Evolutionary conservation across 2,113 vertebrate genomes (phyloP).

Genomic region (Isichthys henryi): DNA sequence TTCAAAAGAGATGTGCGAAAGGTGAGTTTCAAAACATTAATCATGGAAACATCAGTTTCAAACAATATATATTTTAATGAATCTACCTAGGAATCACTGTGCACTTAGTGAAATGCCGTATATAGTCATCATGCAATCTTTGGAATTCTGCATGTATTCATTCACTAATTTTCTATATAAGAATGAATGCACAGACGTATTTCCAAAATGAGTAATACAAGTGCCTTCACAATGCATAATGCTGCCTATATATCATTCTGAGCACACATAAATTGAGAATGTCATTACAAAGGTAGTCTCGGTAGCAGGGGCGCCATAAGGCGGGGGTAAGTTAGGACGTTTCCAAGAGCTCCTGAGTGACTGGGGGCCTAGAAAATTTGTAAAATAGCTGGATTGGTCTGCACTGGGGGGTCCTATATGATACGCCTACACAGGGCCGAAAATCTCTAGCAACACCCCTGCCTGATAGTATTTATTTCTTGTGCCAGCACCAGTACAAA

Average conservation of each 20-base stretch:
- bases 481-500: background rate
- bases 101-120: background rate
- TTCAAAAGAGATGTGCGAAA: background rate
- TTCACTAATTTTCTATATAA: background rate
- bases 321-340: background rate
- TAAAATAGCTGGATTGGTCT: too few species aligned
- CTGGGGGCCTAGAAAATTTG: too few species aligned
- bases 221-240: background rate
- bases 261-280: background rate
- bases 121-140: background rate
- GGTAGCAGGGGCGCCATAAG: too few species aligned
- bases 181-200: background rate
- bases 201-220: background rate
- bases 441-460: too few species aligned
- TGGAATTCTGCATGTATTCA: background rate
- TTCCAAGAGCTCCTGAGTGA: background rate
- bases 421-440: background rate
- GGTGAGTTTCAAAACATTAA: background rate
- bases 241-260: background rate
- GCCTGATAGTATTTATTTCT: background rate
- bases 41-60: background rate
- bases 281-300: background rate
- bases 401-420: too few species aligned
- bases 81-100: background rate
- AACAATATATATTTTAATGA: background rate